phyloP scores from a whole-genome alignment of 37 sponge, comb jelly and placozoan genomes.

The Mnemiopsis leidyi region DNA sequence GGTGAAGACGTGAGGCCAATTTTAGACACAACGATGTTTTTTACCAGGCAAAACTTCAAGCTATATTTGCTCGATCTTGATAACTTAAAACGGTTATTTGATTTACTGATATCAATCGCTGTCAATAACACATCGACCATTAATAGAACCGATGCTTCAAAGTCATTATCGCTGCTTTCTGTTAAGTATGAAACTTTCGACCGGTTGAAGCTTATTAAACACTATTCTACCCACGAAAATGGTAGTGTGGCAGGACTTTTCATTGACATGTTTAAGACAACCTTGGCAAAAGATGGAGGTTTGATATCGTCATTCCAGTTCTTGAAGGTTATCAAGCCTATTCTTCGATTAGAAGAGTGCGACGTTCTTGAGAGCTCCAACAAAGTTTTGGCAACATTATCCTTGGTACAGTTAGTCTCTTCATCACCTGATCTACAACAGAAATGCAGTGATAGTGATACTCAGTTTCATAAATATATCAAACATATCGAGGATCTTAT shows the following conservation, averaged over 20 bases:
- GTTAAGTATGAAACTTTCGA: neutral
- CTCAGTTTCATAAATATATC: neutral
- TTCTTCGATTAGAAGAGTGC: neutral
- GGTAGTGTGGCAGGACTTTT: constrained; percentile 26
- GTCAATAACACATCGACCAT: neutral
- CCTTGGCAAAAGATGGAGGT: neutral
- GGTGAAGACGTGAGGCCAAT: neutral
- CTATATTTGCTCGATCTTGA: neutral
- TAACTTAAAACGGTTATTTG: neutral
- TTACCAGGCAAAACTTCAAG: neutral
- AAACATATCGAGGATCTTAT: neutral
- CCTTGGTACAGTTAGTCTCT: neutral
- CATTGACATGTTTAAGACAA: neutral
- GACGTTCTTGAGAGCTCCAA: neutral
- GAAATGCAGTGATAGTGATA: neutral
- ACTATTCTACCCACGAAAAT: neutral
- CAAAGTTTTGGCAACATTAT: constrained; percentile 9
- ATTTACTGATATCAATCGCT: neutral
- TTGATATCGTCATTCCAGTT: neutral
- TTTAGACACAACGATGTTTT: neutral
- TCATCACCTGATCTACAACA: neutral
- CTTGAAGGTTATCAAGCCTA: neutral
- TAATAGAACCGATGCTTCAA: neutral
- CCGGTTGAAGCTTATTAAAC: neutral
- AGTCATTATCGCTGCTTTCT: neutral